Conservation (phyloP, 2,113 vertebrate species). For the Brachyistius frenatus region DNA sequence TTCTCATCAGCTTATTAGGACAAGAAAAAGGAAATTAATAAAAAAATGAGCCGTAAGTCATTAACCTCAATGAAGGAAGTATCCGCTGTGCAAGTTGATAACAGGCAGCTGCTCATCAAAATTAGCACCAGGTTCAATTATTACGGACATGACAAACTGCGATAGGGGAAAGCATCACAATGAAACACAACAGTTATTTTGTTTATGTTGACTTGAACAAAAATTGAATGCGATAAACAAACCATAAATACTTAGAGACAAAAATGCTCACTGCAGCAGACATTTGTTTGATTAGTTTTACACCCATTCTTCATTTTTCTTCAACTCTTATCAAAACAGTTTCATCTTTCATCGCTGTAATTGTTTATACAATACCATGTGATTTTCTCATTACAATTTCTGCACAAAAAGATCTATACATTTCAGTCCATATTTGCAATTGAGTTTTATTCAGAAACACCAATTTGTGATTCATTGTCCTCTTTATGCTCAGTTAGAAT, state of each 20-base stretch:
- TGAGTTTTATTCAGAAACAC: constrained; percentile 56
- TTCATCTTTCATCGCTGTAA: not conserved
- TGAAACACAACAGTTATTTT: not conserved
- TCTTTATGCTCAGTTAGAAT: not conserved
- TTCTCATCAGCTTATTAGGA: not conserved
- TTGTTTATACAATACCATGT: not conserved
- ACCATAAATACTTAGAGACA: not conserved
- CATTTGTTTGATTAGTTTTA: constrained; percentile 16
- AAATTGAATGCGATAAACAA: constrained; percentile 2
- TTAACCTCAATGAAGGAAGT: not conserved
- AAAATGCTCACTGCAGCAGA: not conserved
- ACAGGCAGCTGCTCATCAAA: not conserved
- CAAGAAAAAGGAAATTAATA: not conserved
- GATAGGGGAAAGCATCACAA: not conserved
- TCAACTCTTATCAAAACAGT: not conserved
- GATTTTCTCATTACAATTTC: constrained; percentile 3
- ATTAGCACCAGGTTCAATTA: constrained; percentile 3
- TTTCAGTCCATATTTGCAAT: constrained; percentile 70
- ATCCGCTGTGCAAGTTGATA: not conserved
- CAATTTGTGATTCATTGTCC: not conserved
- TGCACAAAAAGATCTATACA: constrained; percentile 33
- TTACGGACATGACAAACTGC: not conserved
- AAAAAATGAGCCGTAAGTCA: not conserved
- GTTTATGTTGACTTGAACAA: not conserved
- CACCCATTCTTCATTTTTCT: constrained; percentile 3